A percentile compares a stretch with the other conserved stretches of the same genome.
phyloP scores from a whole-genome alignment of 2,888 invertebrate genomes.

The Scelioninae gen. 2 region DNA sequence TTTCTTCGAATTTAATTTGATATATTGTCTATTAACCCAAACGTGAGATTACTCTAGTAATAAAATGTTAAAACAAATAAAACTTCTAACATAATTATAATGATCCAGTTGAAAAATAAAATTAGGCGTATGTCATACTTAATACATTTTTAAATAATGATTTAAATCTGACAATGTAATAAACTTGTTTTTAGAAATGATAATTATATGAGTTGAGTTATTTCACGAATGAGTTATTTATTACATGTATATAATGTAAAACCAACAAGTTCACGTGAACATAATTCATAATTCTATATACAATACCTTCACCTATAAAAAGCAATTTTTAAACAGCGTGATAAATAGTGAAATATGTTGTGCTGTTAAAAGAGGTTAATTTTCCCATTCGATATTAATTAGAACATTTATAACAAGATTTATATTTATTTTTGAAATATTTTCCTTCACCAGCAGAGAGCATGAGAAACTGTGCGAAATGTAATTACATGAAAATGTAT shows the following conservation, averaged over 20 bases:
- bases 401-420: conserved; percentile 3
- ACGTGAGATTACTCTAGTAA: neutral
- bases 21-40: neutral
- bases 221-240: no score
- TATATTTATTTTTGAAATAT: conserved; percentile 38
- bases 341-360: conserved; percentile 20
- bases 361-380: conserved; percentile 36
- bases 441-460: conserved; percentile 61
- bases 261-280: neutral
- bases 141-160: no score
- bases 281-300: conserved; percentile 23
- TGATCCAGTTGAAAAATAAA: no score
- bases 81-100: no score
- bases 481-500: conserved; percentile 51
- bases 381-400: conserved; percentile 9
- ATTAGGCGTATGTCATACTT: no score
- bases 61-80: no score
- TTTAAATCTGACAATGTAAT: no score
- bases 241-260: no score
- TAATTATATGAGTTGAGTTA: no score
- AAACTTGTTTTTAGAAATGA: no score
- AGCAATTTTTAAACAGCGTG: conserved; percentile 38
- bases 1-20: conserved; percentile 1
- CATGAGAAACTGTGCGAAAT: conserved; percentile 53
- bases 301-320: conserved; percentile 46